These are phyloP conservation scores for Phylloscopus collybita DNA, from an alignment of 2,797 vertebrate genomes.

Conservation along the genomic window DNA sequence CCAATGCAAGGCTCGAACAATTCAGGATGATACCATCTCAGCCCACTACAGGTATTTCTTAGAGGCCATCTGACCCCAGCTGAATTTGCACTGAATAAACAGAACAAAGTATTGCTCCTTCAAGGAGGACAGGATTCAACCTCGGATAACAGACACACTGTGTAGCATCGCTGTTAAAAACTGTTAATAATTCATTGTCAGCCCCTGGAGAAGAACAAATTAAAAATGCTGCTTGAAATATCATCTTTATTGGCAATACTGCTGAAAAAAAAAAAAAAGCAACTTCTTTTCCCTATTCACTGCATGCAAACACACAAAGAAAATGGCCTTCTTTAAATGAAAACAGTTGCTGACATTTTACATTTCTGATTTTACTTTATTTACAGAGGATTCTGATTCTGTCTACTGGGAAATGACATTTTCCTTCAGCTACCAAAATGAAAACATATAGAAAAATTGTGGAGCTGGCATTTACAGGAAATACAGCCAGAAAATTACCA, in stretches of 20 bases:
- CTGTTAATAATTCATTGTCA: conserved; percentile 47
- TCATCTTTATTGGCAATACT: neutral
- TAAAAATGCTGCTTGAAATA: conserved; percentile 60
- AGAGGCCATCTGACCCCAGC: neutral
- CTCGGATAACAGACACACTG: neutral
- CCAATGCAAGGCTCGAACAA: neutral
- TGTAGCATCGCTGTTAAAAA: neutral
- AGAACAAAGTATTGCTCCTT: neutral
- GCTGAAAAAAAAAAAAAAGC: neutral
- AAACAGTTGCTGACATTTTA: conserved; percentile 65
- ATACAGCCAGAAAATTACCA: conserved; percentile 29
- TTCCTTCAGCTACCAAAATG: conserved; percentile 36
- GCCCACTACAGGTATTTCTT: neutral
- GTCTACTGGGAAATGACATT: conserved; percentile 36
- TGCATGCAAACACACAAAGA: neutral
- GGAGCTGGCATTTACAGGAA: conserved; percentile 37
- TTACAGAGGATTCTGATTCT: conserved; percentile 30
- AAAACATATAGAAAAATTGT: conserved; percentile 26
- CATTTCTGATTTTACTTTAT: conserved; percentile 44
- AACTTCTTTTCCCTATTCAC: neutral
- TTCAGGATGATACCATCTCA: neutral
- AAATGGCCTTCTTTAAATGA: conserved; percentile 5
- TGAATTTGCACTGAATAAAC: neutral
- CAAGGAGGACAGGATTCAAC: neutral
- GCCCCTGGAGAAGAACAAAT: conserved; percentile 33